These are phyloP conservation scores for Circaetus gallicus DNA, from an alignment of 2,113 vertebrate species.

Conservation along the genomic window DNA sequence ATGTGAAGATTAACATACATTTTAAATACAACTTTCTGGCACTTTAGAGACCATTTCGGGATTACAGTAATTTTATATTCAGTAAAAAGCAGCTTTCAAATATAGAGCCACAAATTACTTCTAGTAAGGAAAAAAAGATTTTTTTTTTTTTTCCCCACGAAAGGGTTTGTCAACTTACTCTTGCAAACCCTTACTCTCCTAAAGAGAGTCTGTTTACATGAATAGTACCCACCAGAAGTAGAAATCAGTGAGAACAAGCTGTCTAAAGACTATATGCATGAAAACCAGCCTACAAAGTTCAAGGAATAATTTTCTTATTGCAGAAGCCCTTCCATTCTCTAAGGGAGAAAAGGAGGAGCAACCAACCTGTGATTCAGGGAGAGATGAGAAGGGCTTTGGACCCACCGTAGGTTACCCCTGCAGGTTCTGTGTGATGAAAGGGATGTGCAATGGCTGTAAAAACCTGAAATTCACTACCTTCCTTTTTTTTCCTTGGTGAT, in stretches of 20 bases:
- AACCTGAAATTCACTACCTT: constrained; percentile 18
- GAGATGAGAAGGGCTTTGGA: not conserved
- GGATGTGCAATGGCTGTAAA: not conserved
- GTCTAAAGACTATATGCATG: not conserved
- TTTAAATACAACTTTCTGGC: constrained; percentile 7
- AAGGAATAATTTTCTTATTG: not conserved
- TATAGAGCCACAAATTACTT: not conserved
- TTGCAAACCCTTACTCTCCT: not conserved
- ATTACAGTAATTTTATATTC: constrained; percentile 21
- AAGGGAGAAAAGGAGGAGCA: not conserved
- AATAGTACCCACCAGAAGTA: not conserved
- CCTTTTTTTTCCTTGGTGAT: not conserved
- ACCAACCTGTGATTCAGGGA: not conserved
- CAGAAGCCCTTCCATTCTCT: not conserved
- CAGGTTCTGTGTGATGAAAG: not conserved
- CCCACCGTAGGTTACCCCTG: not conserved
- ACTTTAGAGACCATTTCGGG: constrained; percentile 19
- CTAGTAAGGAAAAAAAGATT: not conserved
- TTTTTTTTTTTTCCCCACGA: rapidly evolving
- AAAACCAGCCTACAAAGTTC: not conserved
- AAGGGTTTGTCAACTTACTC: not conserved
- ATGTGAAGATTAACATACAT: constrained; percentile 30
- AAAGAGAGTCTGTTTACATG: not conserved
- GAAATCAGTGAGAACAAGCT: not conserved
- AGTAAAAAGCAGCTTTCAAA: constrained; percentile 28